Base-by-base conservation (phyloP, 2,888 invertebrate species). In the Eilema griseolum region DNA sequence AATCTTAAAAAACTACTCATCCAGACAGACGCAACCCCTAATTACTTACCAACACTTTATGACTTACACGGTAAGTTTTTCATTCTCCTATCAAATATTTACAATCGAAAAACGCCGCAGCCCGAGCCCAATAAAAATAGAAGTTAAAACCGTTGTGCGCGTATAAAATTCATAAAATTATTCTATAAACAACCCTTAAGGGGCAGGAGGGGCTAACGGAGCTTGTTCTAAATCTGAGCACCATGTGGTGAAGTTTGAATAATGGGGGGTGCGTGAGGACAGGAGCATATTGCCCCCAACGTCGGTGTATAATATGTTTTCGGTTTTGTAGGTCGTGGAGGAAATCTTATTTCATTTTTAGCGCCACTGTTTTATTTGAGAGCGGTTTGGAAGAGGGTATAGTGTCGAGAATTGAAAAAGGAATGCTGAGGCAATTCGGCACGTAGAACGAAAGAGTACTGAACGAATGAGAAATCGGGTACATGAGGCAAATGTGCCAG, bases 121-220 rank as follows among this genome's bases (percentile, higher is more conserved):
- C 23, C n/a, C 20, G 24, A 65, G n/a, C 61, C 64, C 41, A 71
- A 80, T 82, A 82, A 80, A 82, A 65, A 80, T 60, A 69, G 26
- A 72, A 74, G 73, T 83, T 74, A 74, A 83, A 82, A 80, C 56
- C 76, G 61, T 75, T 76, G 66, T 80, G 71, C 69, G 62, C 71
- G 72, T 78, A 82, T 75, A 77, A 82, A 75, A 83, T 83, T 83
- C 72, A 75, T 83, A 77, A 80, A 79, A 83, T 79, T 72, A 82
- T 76, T 79, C 77, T 73, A 80, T 80, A 80, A 78, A 80, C 73
- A 77, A 76, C 33, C 60, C 60, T 72, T 72, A 77, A 28, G 72
- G 63, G 60, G 46, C 33, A 31, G n/a, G 26, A 41, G 37, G 61
- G 28, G 37, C 26, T 26, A n/a, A 61, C 66, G 62, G 70, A 59